Base-by-base conservation (phyloP, 2,888 invertebrate species). In the Silvanus unidentatus region DNA sequence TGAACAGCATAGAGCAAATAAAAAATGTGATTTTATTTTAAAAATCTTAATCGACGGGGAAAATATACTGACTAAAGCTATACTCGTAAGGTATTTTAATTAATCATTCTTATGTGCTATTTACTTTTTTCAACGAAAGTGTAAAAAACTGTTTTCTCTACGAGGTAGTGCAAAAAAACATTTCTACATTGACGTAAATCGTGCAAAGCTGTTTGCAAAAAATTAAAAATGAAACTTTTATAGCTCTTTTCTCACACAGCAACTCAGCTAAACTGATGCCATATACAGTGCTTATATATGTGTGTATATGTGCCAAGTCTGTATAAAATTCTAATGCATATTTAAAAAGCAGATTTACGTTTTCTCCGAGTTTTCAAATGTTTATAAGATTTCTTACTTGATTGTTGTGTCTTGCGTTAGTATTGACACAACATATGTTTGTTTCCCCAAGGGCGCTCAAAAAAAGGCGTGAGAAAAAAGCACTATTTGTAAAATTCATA, bases 351-450 rank as follows among this genome's bases (percentile, higher is more conserved):
- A 43, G 40, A 50, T 57, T 50, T 55, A 52, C 47, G 53, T 50
- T 46, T 40, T 30, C 40, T 40, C 37, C 38, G 42, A 40, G 44
- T 30, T 43, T 35, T 37, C 44, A 44, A 45, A 45, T 45, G 34
- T 50, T 49, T 50, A 53, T 52, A 50, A 50, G 53, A 52, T 54
- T 54, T 50, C 40, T 49, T 51, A 56, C 55, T 53, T 53, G 55
- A 57, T 56, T 54, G 55, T 56, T 54, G 54, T 48, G 48, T 53
- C 50, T 55, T 48, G 52, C 22, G 22, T 40, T 27, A 44, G 51
- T 52, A 53, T 54, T 49, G 55, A 55, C 50, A n/a, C n/a, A 52
- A 52, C 59, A 57, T 48, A 52, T 57, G 52, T 39, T 35, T 32
- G 32, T 38, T 22, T 38, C 35, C 27, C 35, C 29, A 28, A 29